phyloP scores from a whole-genome alignment of 2,113 vertebrate species.

The Protobothrops flavoviridis region DNA sequence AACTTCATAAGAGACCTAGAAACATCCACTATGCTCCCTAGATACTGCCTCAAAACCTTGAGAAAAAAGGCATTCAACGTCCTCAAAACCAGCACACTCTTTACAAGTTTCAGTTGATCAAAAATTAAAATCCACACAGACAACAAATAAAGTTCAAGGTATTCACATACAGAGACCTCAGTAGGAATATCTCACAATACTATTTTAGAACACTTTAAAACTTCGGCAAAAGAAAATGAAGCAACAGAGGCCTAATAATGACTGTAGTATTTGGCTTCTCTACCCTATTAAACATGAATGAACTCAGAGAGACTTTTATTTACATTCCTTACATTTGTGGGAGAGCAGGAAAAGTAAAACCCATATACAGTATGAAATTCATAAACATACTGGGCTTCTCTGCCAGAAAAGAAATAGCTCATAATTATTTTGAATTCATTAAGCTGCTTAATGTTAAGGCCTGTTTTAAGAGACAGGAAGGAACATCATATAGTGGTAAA shows the following conservation, averaged over 20 bases:
- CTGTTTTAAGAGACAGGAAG: not conserved
- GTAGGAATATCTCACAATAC: not conserved
- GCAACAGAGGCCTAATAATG: not conserved
- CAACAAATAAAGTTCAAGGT: not conserved
- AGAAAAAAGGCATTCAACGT: not conserved
- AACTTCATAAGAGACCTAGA: not conserved
- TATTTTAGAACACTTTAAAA: not conserved
- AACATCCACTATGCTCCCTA: not conserved
- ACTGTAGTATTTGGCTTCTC: not conserved
- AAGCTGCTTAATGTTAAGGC: not conserved
- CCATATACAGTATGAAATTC: not conserved
- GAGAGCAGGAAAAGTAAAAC: not conserved
- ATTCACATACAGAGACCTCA: not conserved
- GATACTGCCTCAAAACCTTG: not conserved
- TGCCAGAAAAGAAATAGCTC: not conserved
- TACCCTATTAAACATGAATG: not conserved
- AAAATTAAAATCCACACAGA: not conserved
- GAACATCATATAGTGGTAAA: not conserved
- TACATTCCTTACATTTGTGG: constrained; percentile 1
- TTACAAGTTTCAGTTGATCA: not conserved
- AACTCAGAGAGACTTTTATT: not conserved
- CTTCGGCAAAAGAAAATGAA: not conserved
- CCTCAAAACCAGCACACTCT: not conserved
- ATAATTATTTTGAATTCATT: not conserved
- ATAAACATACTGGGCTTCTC: not conserved